A percentile compares a stretch with the other conserved stretches of the same genome.
These are phyloP conservation scores for Perca schrenkii DNA, from an alignment of 2,113 vertebrate species.

Conservation along the genomic window DNA sequence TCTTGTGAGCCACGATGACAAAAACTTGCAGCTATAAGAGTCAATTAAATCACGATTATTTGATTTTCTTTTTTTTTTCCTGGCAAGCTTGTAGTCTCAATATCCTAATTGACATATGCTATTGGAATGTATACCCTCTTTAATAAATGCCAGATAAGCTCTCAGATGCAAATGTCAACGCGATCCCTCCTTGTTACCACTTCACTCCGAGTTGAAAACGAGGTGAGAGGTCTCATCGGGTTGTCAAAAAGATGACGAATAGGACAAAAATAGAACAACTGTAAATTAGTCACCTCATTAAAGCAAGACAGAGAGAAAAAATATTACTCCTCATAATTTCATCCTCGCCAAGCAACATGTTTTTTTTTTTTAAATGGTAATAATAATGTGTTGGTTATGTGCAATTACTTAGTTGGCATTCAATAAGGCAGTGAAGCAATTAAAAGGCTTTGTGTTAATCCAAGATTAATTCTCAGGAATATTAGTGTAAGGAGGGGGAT, in stretches of 20 bases:
- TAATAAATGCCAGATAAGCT: slow-evolving; percentile 32
- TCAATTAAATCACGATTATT: neutral
- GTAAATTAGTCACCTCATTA: slow-evolving; percentile 68
- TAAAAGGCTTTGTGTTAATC: slow-evolving; percentile 79
- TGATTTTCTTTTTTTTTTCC: neutral
- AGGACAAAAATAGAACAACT: slow-evolving; percentile 55
- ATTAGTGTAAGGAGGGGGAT: slow-evolving; percentile 70
- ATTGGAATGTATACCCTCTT: slow-evolving; percentile 21
- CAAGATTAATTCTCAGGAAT: slow-evolving; percentile 78
- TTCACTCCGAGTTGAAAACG: slow-evolving; percentile 30
- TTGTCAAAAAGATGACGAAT: slow-evolving; percentile 26
- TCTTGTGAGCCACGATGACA: neutral
- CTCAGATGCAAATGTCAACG: slow-evolving; percentile 44
- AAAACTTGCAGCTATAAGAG: neutral
- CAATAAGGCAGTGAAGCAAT: slow-evolving; percentile 69
- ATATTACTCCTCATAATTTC: slow-evolving; percentile 53
- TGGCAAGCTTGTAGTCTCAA: neutral
- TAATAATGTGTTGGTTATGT: slow-evolving; percentile 48
- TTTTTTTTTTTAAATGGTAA: slow-evolving; percentile 20
- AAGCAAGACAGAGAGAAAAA: slow-evolving; percentile 38
- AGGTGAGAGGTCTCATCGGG: slow-evolving; percentile 44
- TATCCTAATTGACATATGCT: neutral
- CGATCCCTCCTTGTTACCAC: slow-evolving; percentile 42
- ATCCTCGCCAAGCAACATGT: slow-evolving; percentile 40
- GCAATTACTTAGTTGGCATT: slow-evolving; percentile 76